Evolutionary conservation across 2,888 invertebrate species (phyloP).

Genomic region (Nephrotoma flavescens): DNA sequence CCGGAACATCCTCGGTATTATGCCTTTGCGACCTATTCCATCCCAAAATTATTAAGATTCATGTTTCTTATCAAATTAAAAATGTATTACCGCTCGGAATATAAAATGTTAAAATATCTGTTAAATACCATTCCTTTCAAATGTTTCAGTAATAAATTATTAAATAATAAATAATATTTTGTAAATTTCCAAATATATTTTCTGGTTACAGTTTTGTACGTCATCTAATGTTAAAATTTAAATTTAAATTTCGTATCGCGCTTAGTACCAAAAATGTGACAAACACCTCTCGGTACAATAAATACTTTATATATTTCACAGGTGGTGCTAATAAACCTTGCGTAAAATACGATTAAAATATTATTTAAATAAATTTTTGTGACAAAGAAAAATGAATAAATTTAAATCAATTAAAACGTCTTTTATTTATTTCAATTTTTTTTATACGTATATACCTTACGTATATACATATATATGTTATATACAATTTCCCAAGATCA

Average conservation of each 20-base stretch:
- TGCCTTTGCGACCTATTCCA: too few relatives aligned
- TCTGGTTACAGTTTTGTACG: background rate
- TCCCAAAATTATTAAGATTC: too few relatives aligned
- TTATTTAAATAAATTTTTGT: background rate
- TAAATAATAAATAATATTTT: background rate
- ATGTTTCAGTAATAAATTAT: background rate
- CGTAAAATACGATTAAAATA: slow-evolving; percentile 5
- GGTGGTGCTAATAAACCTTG: background rate
- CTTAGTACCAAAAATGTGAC: background rate
- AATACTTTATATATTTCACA: background rate
- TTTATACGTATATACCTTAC: background rate
- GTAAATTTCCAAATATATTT: background rate
- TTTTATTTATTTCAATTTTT: background rate
- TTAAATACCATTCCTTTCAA: background rate
- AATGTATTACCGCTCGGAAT: too few relatives aligned
- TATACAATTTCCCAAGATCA: background rate
- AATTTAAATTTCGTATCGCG: background rate
- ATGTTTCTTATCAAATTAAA: too few relatives aligned
- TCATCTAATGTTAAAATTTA: background rate
- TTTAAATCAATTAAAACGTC: background rate
- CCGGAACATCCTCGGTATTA: too few relatives aligned
- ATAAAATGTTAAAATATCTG: background rate
- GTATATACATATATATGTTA: background rate
- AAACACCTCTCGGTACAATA: background rate
- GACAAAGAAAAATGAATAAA: background rate